These are phyloP conservation scores for Caenorhabditis sp. DNA, from an alignment of 2,888 invertebrate genomes.

Conservation along the genomic window DNA sequence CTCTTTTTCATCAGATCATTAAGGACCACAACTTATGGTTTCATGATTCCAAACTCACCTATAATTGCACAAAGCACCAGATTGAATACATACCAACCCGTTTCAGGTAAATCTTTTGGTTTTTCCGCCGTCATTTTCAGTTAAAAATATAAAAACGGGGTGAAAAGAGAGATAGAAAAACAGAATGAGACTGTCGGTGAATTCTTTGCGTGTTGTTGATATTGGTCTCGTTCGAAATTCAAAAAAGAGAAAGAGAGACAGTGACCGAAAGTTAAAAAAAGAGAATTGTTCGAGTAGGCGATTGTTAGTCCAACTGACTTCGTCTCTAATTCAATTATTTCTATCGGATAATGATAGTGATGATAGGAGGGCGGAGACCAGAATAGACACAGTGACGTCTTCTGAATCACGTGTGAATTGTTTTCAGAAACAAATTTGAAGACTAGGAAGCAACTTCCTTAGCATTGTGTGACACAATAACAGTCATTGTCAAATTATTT, in stretches of 20 bases:
- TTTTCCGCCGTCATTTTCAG: not conserved
- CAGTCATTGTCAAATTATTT: no score
- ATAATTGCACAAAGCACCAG: constrained; percentile 34
- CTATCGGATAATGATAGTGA: constrained; percentile 10
- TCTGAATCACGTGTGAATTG: constrained; percentile 13
- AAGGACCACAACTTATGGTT: no score
- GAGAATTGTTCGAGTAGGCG: constrained; percentile 17
- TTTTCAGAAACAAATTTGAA: constrained; percentile 25
- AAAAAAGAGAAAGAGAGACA: constrained; percentile 4
- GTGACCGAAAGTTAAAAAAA: constrained; percentile 1
- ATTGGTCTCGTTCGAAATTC: constrained; percentile 27
- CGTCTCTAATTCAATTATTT: constrained; percentile 13
- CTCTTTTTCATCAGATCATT: no score
- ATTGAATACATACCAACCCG: constrained; percentile 73
- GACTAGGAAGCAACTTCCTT: not conserved
- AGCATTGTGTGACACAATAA: no score
- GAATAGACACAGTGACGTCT: not conserved
- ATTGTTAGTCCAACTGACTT: constrained; percentile 30
- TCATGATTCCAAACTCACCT: constrained; percentile 20
- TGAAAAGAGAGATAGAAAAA: constrained; percentile 12
- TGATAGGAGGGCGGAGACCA: not conserved
- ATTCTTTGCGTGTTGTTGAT: constrained; percentile 18
- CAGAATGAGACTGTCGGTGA: constrained; percentile 9
- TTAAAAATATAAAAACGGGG: not conserved
- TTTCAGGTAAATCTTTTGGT: constrained; percentile 51